Evolutionary conservation across 1,140 invertebrate species (phyloP).

Genomic region (Bombus pascuorum): DNA sequence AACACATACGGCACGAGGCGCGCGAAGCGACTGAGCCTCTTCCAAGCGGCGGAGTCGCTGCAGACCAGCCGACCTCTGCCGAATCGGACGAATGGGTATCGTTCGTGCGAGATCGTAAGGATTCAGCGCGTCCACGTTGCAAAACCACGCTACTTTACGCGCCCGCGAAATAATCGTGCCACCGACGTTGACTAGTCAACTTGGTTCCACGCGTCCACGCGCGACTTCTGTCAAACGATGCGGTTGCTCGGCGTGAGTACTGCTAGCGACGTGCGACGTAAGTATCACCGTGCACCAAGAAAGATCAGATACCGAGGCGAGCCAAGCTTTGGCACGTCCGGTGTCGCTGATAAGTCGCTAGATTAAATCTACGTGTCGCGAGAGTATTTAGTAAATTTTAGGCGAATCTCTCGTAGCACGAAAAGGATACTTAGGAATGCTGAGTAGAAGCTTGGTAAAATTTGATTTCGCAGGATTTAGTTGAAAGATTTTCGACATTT

Average conservation of each 20-base stretch:
- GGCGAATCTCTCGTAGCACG: no score
- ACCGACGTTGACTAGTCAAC: slow-evolving; percentile 33
- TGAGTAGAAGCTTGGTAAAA: no score
- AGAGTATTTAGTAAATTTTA: no score
- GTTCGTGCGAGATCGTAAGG: slow-evolving; percentile 42
- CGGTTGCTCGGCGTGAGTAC: background rate
- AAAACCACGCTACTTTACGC: slow-evolving; percentile 38
- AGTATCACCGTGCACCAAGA: background rate
- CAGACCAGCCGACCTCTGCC: slow-evolving; percentile 40
- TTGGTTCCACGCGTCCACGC: background rate
- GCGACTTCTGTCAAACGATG: background rate
- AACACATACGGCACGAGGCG: slow-evolving; percentile 73
- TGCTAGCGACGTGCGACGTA: background rate
- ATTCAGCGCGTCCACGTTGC: slow-evolving; percentile 38
- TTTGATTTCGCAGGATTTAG: no score
- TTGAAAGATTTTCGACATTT: no score
- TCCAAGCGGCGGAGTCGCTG: slow-evolving; percentile 59
- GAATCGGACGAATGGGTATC: slow-evolving; percentile 7
- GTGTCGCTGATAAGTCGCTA: no score
- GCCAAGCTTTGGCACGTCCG: no score
- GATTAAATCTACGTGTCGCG: no score
- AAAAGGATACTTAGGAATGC: no score
- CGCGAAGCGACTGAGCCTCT: slow-evolving; percentile 77
- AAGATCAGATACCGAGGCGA: no score
- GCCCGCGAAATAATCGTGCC: slow-evolving; percentile 50